Conservation (phyloP, 1,140 invertebrate species). For the Drosophila fuyamai region DNA sequence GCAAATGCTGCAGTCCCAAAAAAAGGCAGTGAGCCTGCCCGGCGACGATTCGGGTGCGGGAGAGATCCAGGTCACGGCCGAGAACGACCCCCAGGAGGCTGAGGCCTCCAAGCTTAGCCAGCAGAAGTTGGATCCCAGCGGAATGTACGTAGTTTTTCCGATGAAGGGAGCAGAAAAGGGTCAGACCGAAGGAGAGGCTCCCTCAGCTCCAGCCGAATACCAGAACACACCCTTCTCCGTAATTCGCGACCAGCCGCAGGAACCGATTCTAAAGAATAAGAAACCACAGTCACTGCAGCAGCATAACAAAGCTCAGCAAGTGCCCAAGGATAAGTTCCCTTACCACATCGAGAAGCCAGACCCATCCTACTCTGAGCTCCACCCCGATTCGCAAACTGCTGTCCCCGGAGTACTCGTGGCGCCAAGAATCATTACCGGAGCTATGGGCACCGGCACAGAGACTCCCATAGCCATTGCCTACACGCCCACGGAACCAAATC, state of each 20-base stretch:
- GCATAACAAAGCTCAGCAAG: slow-evolving; percentile 57
- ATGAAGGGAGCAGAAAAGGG: slow-evolving; percentile 64
- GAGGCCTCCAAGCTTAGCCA: slow-evolving; percentile 40
- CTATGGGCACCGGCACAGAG: slow-evolving; percentile 79
- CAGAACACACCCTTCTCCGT: slow-evolving; percentile 83
- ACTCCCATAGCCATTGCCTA: slow-evolving; percentile 86
- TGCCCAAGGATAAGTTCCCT: slow-evolving; percentile 86
- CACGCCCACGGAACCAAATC: slow-evolving; percentile 85
- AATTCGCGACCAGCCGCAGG: slow-evolving; percentile 85
- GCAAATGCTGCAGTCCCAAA: slow-evolving; percentile 88
- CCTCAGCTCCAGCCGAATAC: slow-evolving; percentile 67
- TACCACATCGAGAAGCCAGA: slow-evolving; percentile 87
- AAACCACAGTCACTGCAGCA: slow-evolving; percentile 70
- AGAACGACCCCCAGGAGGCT: slow-evolving; percentile 81
- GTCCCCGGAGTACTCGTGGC: slow-evolving; percentile 64
- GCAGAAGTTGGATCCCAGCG: slow-evolving; percentile 47
- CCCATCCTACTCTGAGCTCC: slow-evolving; percentile 63
- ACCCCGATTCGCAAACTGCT: slow-evolving; percentile 21
- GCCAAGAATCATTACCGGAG: slow-evolving; percentile 72
- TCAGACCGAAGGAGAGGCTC: slow-evolving; percentile 37
- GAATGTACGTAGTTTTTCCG: slow-evolving; percentile 89
- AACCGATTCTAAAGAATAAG: slow-evolving; percentile 85
- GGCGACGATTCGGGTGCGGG: slow-evolving; percentile 72
- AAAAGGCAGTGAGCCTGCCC: slow-evolving; percentile 61
- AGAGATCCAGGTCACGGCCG: slow-evolving; percentile 69